Evolutionary conservation across 2,797 vertebrate species (phyloP), one percentile per base, ranked within the genome.

Genomic region (Oceanodroma leucorhoa): DNA sequence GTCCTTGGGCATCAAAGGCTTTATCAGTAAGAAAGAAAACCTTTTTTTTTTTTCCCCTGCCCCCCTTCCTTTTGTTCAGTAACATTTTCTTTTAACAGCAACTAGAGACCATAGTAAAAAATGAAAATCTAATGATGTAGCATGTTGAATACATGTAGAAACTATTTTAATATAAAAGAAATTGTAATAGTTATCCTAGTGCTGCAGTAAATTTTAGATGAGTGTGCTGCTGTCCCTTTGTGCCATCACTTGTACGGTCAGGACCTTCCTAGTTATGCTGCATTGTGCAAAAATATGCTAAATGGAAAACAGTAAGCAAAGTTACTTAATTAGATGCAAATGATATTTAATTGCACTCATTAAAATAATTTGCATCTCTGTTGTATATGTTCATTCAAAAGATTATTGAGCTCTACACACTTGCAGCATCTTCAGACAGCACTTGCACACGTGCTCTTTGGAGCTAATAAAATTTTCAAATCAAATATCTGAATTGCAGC

Each of bases 1-100:
- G 90, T 99, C 99, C 32, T 97, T 99, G 97, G 99, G 99, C 96
- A 99, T 99, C 98, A 99, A 99, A 98, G 99, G 99, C 95, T 99
- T 99, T 96, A 99, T 99, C 97, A 99, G 99, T 99, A 97, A 99
- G 99, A 78, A 90, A 71, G 23, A 64, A 86, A 84, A 48, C 5
- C 0, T 21, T 58, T n/a, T 40, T 40, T 70, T n/a, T 43, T 17
- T 22, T 23, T 10, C 5, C 21, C 45, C 8, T 9, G 36, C 10
- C 2, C 9, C 11, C 5, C 1, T 89, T 76, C 65, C 32, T 90
- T 88, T 86, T 89, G 2, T 92, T 83, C 46, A 58, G 14, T 58
- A 51, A 11, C 26, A 14, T 79, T 78, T 92, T 54, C 30, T 54
- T 83, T 87, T 32, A 61, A 26, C 18, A 7, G 53, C 46, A 93